phyloP scores from a whole-genome alignment of 2,113 vertebrate genomes.

The Isichthys henryi region DNA sequence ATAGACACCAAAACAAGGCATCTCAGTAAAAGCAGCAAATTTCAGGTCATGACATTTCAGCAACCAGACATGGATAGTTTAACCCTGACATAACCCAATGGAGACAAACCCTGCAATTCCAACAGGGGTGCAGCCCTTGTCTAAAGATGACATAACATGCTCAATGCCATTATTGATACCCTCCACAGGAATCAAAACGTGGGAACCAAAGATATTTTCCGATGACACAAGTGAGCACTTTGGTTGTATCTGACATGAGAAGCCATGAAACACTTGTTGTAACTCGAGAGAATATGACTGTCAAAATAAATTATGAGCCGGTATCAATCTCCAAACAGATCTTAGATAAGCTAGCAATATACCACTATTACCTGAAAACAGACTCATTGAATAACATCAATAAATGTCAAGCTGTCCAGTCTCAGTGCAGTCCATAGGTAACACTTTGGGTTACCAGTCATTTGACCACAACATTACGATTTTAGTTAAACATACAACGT shows the following conservation, averaged over 20 bases:
- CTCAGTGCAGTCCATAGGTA: neutral
- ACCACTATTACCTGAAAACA: neutral
- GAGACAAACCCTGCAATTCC: neutral
- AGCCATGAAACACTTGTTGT: neutral
- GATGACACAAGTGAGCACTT: neutral
- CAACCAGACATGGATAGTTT: neutral
- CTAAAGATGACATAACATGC: neutral
- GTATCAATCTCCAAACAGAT: neutral
- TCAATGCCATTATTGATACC: neutral
- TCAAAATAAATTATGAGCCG: neutral
- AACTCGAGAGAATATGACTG: too few species aligned
- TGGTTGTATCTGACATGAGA: neutral
- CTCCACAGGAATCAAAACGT: neutral
- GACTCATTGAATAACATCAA: neutral
- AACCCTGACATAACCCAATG: slow-evolving; percentile 12
- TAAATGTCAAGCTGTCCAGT: neutral
- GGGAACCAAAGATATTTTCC: neutral
- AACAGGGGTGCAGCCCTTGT: neutral
- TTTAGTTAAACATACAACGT: neutral
- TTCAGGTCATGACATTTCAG: neutral
- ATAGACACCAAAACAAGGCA: neutral
- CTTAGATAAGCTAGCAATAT: neutral
- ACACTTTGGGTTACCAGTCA: neutral
- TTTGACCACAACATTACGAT: neutral
- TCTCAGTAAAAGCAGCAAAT: neutral